These are phyloP conservation scores for Doris montereyensis DNA, from an alignment of 2,888 invertebrate genomes.

Conservation along the genomic window DNA sequence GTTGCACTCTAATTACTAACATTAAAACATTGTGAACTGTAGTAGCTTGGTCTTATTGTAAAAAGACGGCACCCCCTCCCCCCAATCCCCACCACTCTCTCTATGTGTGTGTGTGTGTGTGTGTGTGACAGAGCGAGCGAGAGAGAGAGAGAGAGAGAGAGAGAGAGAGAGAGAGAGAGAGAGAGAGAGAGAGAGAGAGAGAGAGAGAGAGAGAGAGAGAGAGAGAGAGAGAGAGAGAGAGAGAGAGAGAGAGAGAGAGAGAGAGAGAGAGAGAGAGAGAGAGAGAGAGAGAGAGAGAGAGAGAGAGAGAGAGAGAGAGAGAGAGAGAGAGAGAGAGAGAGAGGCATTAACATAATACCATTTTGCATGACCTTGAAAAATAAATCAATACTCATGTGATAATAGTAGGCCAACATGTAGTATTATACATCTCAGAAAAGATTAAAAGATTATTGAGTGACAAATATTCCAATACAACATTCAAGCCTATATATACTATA, in stretches of 20 bases:
- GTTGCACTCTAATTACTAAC: too few species aligned
- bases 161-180: neutral
- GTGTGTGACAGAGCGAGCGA: neutral
- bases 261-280: slow-evolving; percentile 1
- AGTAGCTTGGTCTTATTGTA: too few species aligned
- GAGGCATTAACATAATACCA: neutral
- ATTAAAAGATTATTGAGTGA: too few species aligned
- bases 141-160: neutral
- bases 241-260: slow-evolving; percentile 8
- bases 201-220: slow-evolving; percentile 9
- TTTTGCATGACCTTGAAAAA: neutral
- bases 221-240: slow-evolving; percentile 9
- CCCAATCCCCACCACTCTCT: slow-evolving; percentile 77
- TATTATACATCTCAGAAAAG: too few species aligned
- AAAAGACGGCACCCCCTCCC: too few species aligned
- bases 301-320: slow-evolving; percentile 16
- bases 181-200: neutral
- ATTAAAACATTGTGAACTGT: too few species aligned
- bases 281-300: neutral
- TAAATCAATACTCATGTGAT: too few species aligned
- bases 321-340: slow-evolving; percentile 25
- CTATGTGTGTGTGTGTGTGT: neutral
- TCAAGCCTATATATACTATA: too few species aligned
- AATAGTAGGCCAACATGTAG: too few species aligned
- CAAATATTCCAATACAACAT: too few species aligned